Base-by-base conservation (phyloP, 2,888 invertebrate species). In the Cacoxenus indagator region DNA sequence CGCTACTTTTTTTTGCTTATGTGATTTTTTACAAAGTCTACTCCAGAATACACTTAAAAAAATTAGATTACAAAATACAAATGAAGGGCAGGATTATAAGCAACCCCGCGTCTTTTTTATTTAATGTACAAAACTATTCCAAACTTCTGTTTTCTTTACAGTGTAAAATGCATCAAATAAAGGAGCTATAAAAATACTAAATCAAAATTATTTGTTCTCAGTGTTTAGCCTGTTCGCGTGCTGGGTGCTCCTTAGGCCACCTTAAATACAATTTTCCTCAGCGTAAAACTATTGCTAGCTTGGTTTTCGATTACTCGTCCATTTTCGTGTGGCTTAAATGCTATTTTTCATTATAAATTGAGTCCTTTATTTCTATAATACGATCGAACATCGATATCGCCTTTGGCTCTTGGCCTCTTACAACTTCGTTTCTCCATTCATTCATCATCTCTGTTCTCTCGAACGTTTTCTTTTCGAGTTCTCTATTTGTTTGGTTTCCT, bases 161-260 rank as follows among this genome's bases (percentile, higher is more conserved):
- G 71, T 72, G 72, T 71, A 69, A 57, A 54, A 70, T 70, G 72
- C 72, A 64, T 67, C 69, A 70, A 70, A 70, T 71, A 70, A 71
- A 73, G 29, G 72, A 70, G 64, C 59, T 66, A 70, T 67, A 68
- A 67, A 69, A 69, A 51, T 51, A 66, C 46, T 65, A 66, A 46
- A 69, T 65, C 27, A 48, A 37, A 48, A 45, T 45, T 26, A 19
- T 27, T 55, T 65, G 24, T 57, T 31, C 19, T 55, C 19, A 1
- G 14, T 26, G 0, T 24, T 24, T 48, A 37, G 5, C 37, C 37
- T 37, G 37, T 37, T 37, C 14, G 9, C 8, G 8, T 37, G n/a
- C n/a, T 46, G n/a, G 17, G n/a, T 57, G n/a, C 1, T 22, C 14
- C n/a, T 19, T 62, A 43, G 45, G 62, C 62, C n/a, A n/a, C n/a